Conservation (phyloP, 2,888 invertebrate genomes). For the Lasioglossum marginatum region DNA sequence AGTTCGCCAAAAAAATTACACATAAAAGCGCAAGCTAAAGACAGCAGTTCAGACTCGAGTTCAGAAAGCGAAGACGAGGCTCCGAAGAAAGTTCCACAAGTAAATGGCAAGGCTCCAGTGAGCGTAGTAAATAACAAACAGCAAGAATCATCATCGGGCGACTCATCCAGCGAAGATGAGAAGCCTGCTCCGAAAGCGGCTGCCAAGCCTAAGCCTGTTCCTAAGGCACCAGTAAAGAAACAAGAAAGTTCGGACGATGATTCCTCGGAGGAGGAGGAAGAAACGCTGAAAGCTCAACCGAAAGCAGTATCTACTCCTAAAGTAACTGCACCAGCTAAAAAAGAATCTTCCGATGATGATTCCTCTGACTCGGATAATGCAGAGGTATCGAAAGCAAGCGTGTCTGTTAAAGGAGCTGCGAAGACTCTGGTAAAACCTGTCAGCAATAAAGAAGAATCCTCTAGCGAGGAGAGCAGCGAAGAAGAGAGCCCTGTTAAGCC, state of each 20-base stretch:
- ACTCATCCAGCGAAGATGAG: constrained; percentile 78
- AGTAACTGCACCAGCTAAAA: constrained; percentile 54
- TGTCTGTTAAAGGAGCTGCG: constrained; percentile 35
- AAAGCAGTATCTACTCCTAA: constrained; percentile 50
- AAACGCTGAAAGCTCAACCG: constrained; percentile 35
- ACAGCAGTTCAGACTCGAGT: constrained; percentile 82
- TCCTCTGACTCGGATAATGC: constrained; percentile 81
- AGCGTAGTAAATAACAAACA: constrained; percentile 63
- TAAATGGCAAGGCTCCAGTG: constrained; percentile 74
- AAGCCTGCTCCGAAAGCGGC: constrained; percentile 59
- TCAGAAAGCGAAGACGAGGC: constrained; percentile 80
- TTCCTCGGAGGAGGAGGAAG: constrained; percentile 77
- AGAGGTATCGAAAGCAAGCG: constrained; percentile 78
- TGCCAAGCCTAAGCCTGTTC: constrained; percentile 67
- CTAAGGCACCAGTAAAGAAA: constrained; percentile 73
- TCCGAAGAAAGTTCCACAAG: constrained; percentile 70
- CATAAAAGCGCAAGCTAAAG: constrained; percentile 75
- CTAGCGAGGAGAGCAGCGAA: constrained; percentile 81
- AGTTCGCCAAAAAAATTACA: constrained; percentile 85
- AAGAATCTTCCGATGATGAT: constrained; percentile 71
- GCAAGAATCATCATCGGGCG: constrained; percentile 73
- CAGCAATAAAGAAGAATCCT: constrained; percentile 79
- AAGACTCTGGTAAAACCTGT: constrained; percentile 54
- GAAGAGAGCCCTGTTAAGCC: constrained; percentile 61
- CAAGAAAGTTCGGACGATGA: constrained; percentile 79